Evolutionary conservation across 2,888 invertebrate genomes (phyloP).

Genomic region (Plagodis dolabraria): DNA sequence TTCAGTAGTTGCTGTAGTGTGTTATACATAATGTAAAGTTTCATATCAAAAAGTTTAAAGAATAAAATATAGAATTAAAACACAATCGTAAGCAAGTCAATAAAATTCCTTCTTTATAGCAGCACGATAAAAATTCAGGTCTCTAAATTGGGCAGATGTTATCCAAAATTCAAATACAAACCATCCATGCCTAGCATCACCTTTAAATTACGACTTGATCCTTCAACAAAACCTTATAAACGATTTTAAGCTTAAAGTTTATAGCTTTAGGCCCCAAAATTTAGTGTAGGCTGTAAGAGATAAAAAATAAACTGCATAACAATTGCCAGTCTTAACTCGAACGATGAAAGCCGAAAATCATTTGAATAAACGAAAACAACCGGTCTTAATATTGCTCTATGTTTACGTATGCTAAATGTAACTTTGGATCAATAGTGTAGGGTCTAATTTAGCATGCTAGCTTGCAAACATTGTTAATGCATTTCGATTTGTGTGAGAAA

Average conservation of each 20-base stretch:
- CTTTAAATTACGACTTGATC: slow-evolving; percentile 50
- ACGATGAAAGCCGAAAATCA: slow-evolving; percentile 55
- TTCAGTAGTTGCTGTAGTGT: no score
- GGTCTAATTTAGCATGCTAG: slow-evolving; percentile 51
- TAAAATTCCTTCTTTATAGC: slow-evolving; percentile 29
- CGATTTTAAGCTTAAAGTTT: slow-evolving; percentile 41
- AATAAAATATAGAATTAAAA: neutral
- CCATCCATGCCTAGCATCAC: slow-evolving; percentile 52
- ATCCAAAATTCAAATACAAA: slow-evolving; percentile 50
- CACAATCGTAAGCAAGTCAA: slow-evolving; percentile 21
- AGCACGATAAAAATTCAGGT: slow-evolving; percentile 40
- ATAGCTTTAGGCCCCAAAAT: slow-evolving; percentile 39
- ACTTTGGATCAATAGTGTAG: slow-evolving; percentile 49
- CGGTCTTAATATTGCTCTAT: slow-evolving; percentile 46
- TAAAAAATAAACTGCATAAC: slow-evolving; percentile 47
- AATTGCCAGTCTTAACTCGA: slow-evolving; percentile 56
- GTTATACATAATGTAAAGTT: no score
- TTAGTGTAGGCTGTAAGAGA: slow-evolving; percentile 33
- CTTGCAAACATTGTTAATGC: slow-evolving; percentile 49
- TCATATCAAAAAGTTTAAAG: no score
- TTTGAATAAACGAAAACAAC: slow-evolving; percentile 50
- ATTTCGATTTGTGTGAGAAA: slow-evolving; percentile 62
- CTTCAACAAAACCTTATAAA: slow-evolving; percentile 40
- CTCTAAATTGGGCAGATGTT: slow-evolving; percentile 49
- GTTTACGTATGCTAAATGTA: slow-evolving; percentile 45